Evolutionary conservation across 92 coral and sea anemone species (phyloP), one percentile per base, ranked within the genome.

Genomic region (Zoanthus solanderi): DNA sequence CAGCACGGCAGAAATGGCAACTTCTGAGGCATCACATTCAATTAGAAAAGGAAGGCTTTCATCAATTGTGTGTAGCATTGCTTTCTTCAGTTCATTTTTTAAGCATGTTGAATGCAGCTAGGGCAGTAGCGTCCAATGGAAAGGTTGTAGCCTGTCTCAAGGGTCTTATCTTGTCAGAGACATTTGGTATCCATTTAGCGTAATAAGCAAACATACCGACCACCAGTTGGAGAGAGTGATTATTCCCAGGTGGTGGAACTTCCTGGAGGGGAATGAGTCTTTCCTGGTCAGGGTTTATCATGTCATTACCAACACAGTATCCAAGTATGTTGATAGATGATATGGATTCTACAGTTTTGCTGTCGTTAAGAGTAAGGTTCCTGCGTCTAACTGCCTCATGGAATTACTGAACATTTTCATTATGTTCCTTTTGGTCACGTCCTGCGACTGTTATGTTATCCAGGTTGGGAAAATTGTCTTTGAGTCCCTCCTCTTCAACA

Each of bases 361-460:
- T 53, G 58, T 53, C 58, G 13, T 53, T 53, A 6, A 53, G 58
- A 6, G 58, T 53, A 53, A 53, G 58, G 58, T 53, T 53, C 58
- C 58, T 53, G 13, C 58, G 58, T 53, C 7, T 53, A 7, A 53
- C 58, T 53, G 58, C 58, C 13, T 53, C 58, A 53, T 53, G 58
- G 58, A 53, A 53, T 53, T 53, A 6, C 13, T 13, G 58, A 53
- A 53, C 58, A 53, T 53, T 53, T 53, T 53, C 58, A 13, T 53
- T 13, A 53, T 53, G 58, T 53, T 53, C 58, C 58, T 53, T 53
- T 13, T 53, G 58, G 13, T 53, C 58, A 53, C 58, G 58, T 13
- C 92, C 92, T 14, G 80, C 72, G 13, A 86, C 82, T 17, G 89
- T 89, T 1, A 89, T 85, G 84, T 90, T n/a, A n/a, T n/a, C n/a